Percentiles rank a stretch among this genome's conserved stretches.
These are phyloP conservation scores for Carettochelys insculpta DNA, from an alignment of 2,113 vertebrate species.

Conservation along the genomic window DNA sequence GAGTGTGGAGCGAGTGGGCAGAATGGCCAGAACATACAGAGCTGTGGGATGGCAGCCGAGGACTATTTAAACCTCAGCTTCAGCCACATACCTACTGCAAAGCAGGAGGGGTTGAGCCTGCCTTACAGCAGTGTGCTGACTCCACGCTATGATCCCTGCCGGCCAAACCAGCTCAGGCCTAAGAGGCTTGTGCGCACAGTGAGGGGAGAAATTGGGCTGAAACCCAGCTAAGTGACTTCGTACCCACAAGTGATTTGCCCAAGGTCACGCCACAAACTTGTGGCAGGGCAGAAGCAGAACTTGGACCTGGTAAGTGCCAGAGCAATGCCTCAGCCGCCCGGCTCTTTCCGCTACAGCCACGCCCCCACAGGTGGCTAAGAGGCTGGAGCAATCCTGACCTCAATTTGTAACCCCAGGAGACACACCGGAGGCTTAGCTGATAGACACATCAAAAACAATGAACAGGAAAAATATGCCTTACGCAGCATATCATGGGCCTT, in stretches of 20 bases:
- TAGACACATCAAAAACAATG: background rate
- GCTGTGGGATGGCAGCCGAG: no score
- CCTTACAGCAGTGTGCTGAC: no score
- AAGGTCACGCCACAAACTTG: background rate
- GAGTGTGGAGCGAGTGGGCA: background rate
- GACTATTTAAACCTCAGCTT: no score
- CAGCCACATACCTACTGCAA: no score
- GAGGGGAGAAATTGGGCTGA: background rate
- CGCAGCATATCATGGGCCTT: background rate
- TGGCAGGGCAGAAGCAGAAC: background rate
- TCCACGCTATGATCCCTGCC: no score
- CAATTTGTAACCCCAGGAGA: background rate
- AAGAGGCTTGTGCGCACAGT: background rate
- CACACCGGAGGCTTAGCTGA: background rate
- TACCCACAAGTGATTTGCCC: background rate
- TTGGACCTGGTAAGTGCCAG: accelerated
- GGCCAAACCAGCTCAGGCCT: no score
- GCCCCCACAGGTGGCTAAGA: background rate
- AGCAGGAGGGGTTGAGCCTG: no score
- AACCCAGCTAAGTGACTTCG: background rate
- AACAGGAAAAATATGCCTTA: background rate
- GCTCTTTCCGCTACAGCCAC: background rate
- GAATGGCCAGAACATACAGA: background rate
- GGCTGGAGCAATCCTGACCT: background rate
- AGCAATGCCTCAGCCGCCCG: background rate